Evolutionary conservation across 2,113 vertebrate genomes (phyloP), one percentile per base, ranked within the genome.

Genomic region (Callospermophilus lateralis): DNA sequence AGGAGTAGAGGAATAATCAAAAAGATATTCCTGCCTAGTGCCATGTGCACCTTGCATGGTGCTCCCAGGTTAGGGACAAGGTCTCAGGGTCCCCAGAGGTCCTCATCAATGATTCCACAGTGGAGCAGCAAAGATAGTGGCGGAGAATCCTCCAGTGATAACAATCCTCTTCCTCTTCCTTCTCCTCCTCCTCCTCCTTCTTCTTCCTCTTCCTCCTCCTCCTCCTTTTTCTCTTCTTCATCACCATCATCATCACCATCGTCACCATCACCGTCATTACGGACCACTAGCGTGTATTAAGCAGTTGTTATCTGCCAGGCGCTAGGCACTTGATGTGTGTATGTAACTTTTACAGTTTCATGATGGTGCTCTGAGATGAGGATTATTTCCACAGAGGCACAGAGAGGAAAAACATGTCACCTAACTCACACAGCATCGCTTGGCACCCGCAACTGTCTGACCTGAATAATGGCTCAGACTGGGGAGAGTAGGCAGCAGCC

Each of bases 71-170:
- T 28, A 84, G 26, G 37, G 55, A 20, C 8, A 51, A 84, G 34
- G n/a, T n/a, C n/a, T n/a, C n/a, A n/a, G n/a, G n/a, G n/a, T n/a
- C n/a, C n/a, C n/a, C n/a, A n/a, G n/a, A n/a, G n/a, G 16, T 48
- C 4, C 4, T 89, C 32, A n/a, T 19, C 13, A 20, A 5, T 88
- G 55, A 51, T 28, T 53, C 58, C 45, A n/a, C 12, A 32, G 3
- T 26, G 34, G 28, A 83, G 63, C 74, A 67, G 28, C 20, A 61
- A 65, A 77, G 48, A 37, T 34, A 30, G 22, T 4, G 19, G 9
- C 8, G 13, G 70, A 0, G 8, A 55, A 15, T n/a, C 22, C 4
- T 84, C 22, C 0, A 28, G 6, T 53, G 1, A 22, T 9, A n/a
- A 10, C 51, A 20, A 1, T 19, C 34, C 34, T 70, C 67, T 6